Base-by-base conservation (phyloP, 1,140 invertebrate species). In the Tetragnatha versicolor region DNA sequence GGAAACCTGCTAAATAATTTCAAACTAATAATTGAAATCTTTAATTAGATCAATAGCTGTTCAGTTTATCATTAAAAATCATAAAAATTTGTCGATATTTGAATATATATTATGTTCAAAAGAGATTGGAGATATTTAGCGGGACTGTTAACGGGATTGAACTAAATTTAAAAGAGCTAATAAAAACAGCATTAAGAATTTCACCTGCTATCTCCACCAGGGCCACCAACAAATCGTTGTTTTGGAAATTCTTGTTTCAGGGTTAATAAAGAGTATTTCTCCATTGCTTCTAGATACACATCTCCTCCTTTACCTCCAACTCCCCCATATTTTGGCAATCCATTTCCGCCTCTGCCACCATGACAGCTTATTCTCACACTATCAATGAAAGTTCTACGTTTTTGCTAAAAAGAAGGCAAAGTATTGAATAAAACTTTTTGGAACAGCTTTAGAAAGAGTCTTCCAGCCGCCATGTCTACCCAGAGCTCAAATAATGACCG, bases 241-340 rank as follows among this genome's bases (percentile, higher is more conserved):
- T 85, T 85, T 58, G 88, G 87, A 82, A 88, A 85, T 79, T 86
- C 86, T 61, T 84, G 85, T 17, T 85, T 83, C 9, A 94, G 85
- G 33, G 87, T 86, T 39, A 86, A 86, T 3, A 95, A 85, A 45
- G 87, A 89, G 2, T 90, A 82, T 10, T 85, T 82, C 83, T 93
- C 90, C 79, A 90, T 89, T 0, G 91, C 92, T 39, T 90, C 83
- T 20, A 93, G 86, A 83, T 90, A 91, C 14, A 97, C 90, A 87
- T 92, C 90, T 17, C 95, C 95, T 20, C 95, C 95, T 84, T 90
- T 89, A 0, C 95, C 95, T 27, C 95, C 95, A 10, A 92, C 84
- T 5, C 94, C 95, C 14, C 94, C 94, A 86, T 90, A 94, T 81
- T 90, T 89, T 0, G 92, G 91, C 49, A 91, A 84, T 1, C 95